Evolutionary conservation across 2,888 invertebrate genomes (phyloP).

Genomic region (Hirudinaria manillensis): DNA sequence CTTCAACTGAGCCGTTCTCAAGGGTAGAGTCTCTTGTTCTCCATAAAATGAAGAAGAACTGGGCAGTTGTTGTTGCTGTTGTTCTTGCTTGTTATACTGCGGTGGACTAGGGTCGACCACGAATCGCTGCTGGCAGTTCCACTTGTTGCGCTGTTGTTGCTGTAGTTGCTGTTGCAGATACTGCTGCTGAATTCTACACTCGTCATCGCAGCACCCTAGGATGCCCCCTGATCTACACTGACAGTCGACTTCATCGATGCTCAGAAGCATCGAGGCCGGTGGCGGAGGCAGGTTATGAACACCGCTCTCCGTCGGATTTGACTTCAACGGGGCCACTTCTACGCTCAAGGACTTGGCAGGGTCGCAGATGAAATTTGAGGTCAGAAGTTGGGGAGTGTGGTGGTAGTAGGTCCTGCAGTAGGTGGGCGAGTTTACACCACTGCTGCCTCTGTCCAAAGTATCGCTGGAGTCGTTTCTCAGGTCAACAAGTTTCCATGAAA

Average conservation of each 20-base stretch:
- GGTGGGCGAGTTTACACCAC: slow-evolving; percentile 17
- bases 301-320: background rate
- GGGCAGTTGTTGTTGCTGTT: background rate
- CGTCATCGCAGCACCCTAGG: background rate
- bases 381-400: background rate
- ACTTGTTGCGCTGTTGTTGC: slow-evolving; percentile 18
- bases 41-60: background rate
- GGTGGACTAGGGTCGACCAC: background rate
- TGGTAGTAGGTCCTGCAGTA: slow-evolving; percentile 24
- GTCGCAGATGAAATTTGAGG: background rate
- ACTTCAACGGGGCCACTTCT: background rate
- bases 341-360: background rate
- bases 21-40: background rate
- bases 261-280: slow-evolving; percentile 11
- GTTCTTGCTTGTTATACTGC: background rate
- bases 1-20: background rate
- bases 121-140: background rate
- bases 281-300: slow-evolving; percentile 10
- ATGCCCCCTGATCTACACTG: background rate
- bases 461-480: slow-evolving; percentile 1
- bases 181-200: background rate
- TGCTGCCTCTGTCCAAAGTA: background rate
- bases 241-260: slow-evolving; percentile 7
- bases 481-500: slow-evolving; percentile 28
- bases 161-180: slow-evolving; percentile 3